These are phyloP conservation scores for Dryoscopus gambensis DNA, from an alignment of 2,113 vertebrate species.

Conservation along the genomic window DNA sequence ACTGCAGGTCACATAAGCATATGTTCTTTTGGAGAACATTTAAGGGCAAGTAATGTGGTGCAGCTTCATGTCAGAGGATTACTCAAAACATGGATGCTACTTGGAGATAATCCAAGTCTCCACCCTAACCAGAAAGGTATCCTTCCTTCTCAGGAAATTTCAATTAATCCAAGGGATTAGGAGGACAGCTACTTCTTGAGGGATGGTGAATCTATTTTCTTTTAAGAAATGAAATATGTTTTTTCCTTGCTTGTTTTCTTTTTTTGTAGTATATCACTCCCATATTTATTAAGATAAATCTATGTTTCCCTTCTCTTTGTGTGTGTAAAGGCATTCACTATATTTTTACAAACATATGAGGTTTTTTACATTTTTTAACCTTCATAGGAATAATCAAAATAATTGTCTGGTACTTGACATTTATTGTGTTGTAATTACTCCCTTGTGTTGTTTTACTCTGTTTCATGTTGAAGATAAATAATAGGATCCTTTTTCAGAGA, in stretches of 20 bases:
- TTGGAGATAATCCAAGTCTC: not conserved
- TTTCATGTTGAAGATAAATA: not conserved
- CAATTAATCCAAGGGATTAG: not conserved
- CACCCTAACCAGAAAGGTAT: not conserved
- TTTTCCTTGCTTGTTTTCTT: not conserved
- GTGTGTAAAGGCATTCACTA: not conserved
- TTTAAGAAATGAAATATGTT: not conserved
- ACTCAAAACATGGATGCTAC: not conserved
- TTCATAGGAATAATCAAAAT: not conserved
- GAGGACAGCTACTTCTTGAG: not conserved
- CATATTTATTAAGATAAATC: not conserved
- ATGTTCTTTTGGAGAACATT: not conserved
- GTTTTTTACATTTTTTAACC: not conserved
- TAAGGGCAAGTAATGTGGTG: not conserved
- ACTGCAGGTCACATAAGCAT: not conserved
- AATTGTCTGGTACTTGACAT: not conserved
- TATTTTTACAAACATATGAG: not conserved
- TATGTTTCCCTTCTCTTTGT: not conserved
- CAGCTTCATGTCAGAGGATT: not conserved
- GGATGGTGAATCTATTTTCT: not conserved
- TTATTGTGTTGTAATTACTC: not conserved
- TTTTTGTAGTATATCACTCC: not conserved
- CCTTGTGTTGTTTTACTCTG: not conserved
- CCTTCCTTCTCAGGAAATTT: not conserved
- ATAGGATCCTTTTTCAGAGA: not conserved